Conservation (phyloP, 2,888 invertebrate genomes). For the Hirtodrosophila cameraria region DNA sequence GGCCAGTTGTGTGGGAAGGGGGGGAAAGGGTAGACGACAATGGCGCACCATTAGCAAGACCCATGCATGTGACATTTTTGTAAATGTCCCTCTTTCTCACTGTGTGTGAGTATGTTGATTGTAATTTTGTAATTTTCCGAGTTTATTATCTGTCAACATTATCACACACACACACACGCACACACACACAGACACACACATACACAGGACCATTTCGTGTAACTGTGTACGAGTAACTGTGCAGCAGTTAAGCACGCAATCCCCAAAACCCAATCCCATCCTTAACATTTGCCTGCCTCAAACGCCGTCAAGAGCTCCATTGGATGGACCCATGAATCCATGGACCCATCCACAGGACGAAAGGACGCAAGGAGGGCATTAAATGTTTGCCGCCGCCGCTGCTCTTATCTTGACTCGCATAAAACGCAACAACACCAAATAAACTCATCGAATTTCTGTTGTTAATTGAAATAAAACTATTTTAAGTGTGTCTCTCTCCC, state of each 20-base stretch:
- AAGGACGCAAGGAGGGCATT: constrained; percentile 47
- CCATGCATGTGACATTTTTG: constrained; percentile 59
- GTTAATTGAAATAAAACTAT: constrained; percentile 79
- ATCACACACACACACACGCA: constrained; percentile 61
- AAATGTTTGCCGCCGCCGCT: constrained; percentile 71
- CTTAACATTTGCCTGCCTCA: neutral
- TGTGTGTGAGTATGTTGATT: constrained; percentile 57
- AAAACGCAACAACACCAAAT: constrained; percentile 74
- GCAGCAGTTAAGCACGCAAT: constrained; percentile 58
- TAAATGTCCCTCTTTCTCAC: constrained; percentile 41
- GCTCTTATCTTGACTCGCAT: constrained; percentile 76
- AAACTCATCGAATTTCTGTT: constrained; percentile 80
- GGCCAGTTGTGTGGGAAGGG: too few relatives aligned
- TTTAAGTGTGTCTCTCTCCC: constrained; percentile 49
- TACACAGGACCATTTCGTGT: constrained; percentile 22
- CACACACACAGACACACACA: constrained; percentile 14
- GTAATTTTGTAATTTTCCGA: constrained; percentile 79
- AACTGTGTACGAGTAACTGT: constrained; percentile 37
- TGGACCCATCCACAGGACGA: too few relatives aligned
- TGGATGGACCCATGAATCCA: constrained; percentile 43
- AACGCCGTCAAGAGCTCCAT: constrained; percentile 8
- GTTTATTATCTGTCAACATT: constrained; percentile 80
- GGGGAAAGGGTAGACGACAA: constrained; percentile 55
- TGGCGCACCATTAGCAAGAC: constrained; percentile 72
- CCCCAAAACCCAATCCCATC: constrained; percentile 2